phyloP scores from a whole-genome alignment of 2,113 vertebrate genomes.

The Shinisaurus crocodilurus region DNA sequence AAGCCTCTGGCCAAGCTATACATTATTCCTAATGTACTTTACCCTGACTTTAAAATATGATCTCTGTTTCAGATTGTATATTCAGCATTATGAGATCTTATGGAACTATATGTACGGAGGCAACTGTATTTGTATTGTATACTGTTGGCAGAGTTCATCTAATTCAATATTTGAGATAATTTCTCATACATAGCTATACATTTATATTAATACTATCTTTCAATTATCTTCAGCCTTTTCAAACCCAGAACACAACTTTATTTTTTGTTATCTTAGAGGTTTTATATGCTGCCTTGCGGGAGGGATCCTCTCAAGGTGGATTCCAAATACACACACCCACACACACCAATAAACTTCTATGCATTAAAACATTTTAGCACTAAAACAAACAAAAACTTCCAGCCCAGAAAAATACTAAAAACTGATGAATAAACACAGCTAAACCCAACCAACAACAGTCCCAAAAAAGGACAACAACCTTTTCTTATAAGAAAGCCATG shows the following conservation, averaged over 20 bases:
- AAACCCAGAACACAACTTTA: neutral
- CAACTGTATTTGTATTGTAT: neutral
- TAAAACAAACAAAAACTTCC: no score
- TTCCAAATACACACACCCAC: no score
- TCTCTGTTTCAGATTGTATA: slow-evolving; percentile 37
- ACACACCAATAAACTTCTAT: no score
- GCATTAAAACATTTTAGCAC: no score
- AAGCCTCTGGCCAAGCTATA: neutral
- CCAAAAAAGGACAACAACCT: no score
- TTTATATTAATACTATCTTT: neutral
- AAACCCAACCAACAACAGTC: no score
- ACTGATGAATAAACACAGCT: no score
- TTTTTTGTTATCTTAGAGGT: neutral
- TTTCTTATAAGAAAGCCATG: no score
- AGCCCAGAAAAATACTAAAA: no score
- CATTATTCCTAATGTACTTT: slow-evolving; percentile 23
- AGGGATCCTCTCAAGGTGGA: no score
- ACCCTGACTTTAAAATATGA: slow-evolving; percentile 30
- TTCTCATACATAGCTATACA: neutral
- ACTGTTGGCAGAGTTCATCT: neutral
- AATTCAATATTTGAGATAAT: neutral
- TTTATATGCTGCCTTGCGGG: no score
- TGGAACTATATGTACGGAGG: neutral
- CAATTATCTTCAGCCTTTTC: neutral
- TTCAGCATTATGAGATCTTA: slow-evolving; percentile 8